Evolutionary conservation across 2,797 vertebrate species (phyloP).

Genomic region (Tolypeutes matacus): DNA sequence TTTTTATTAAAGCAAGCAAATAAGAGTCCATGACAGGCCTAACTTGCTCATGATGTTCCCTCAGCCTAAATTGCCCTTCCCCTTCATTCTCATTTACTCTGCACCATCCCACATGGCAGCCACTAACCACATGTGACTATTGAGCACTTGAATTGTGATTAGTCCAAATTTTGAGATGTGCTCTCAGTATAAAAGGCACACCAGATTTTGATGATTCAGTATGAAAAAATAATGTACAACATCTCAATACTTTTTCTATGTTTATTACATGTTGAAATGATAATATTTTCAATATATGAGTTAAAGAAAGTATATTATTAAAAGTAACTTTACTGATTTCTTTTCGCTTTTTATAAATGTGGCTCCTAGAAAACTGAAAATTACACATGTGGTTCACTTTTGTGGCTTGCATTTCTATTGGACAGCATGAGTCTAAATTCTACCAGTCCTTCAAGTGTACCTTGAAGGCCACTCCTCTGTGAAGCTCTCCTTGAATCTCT

Average conservation of each 20-base stretch:
- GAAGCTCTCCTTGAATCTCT: background rate
- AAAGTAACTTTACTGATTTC: background rate
- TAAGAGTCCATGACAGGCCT: background rate
- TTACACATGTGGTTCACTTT: background rate
- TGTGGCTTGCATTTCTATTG: background rate
- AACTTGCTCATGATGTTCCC: background rate
- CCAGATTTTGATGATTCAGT: slow-evolving; percentile 17
- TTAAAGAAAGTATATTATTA: background rate
- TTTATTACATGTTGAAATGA: slow-evolving; percentile 54
- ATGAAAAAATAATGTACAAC: slow-evolving; percentile 24
- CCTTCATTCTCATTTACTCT: background rate
- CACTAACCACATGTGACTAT: background rate
- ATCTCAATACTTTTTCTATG: slow-evolving; percentile 12
- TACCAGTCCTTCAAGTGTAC: background rate
- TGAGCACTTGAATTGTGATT: background rate
- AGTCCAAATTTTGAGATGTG: background rate
- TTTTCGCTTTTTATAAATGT: background rate
- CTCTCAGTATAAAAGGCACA: background rate
- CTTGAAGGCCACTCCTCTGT: background rate
- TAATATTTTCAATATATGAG: slow-evolving; percentile 8
- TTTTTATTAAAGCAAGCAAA: slow-evolving; percentile 10
- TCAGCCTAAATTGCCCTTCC: background rate
- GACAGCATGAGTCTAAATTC: background rate
- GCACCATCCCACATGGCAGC: background rate
- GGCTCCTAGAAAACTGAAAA: background rate